Percentiles rank a stretch among this genome's conserved stretches.
phyloP scores from a whole-genome alignment of 2,797 vertebrate species.

The Lutjanus argentimaculatus region DNA sequence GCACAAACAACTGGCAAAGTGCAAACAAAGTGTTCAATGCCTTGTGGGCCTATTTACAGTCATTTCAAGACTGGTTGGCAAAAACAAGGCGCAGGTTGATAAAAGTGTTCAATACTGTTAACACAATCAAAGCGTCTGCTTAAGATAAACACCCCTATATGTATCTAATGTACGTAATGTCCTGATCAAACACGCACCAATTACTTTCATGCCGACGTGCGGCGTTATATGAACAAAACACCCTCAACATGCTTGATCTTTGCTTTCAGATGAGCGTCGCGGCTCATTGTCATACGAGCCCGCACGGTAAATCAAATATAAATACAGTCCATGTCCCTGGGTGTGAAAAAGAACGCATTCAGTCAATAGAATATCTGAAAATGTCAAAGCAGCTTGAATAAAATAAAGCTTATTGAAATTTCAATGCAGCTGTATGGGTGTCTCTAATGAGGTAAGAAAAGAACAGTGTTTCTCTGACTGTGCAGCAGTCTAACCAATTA shows the following conservation, averaged over 20 bases:
- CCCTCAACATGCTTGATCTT: conserved; percentile 45
- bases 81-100: conserved; percentile 50
- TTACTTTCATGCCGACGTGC: conserved; percentile 19
- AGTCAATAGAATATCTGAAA: conserved; percentile 73
- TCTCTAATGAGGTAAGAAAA: conserved; percentile 82
- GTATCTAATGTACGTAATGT: conserved; percentile 21
- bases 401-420: conserved; percentile 79
- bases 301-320: conserved; percentile 55
- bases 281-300: conserved; percentile 30
- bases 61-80: background rate
- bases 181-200: conserved; percentile 39
- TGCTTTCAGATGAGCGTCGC: conserved; percentile 26
- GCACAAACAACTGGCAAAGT: conserved; percentile 25
- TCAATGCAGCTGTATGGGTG: conserved; percentile 64
- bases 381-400: conserved; percentile 76
- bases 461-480: conserved; percentile 76
- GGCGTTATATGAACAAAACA: conserved; percentile 27
- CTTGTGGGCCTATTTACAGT: conserved; percentile 8
- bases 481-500: conserved; percentile 81
- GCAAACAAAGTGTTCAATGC: conserved; percentile 11
- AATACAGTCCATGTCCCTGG: conserved; percentile 41
- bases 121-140: conserved; percentile 37
- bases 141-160: background rate
- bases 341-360: conserved; percentile 52
- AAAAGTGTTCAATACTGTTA: conserved; percentile 49